A percentile compares a stretch with the other conserved stretches of the same genome.
Evolutionary conservation across 2,797 vertebrate genomes (phyloP).

Genomic region (Bovichtus variegatus): DNA sequence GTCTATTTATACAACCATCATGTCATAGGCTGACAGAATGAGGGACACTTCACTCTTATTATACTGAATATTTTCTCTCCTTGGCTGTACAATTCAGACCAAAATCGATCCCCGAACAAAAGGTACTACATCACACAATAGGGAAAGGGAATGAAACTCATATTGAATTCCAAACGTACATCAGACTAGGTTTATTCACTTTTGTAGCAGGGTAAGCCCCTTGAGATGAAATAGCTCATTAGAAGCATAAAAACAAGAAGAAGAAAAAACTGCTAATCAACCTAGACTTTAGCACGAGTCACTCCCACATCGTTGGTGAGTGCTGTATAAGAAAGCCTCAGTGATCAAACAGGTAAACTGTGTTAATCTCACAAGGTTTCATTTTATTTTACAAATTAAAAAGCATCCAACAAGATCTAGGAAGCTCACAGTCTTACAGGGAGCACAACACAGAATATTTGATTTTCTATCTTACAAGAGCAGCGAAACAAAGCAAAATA

Average conservation of each 20-base stretch:
- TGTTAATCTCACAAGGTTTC: slow-evolving; percentile 53
- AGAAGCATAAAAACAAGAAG: slow-evolving; percentile 48
- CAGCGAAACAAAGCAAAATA: slow-evolving; percentile 16
- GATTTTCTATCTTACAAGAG: slow-evolving; percentile 12
- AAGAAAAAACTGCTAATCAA: slow-evolving; percentile 24
- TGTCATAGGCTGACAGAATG: not conserved
- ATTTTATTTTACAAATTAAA: slow-evolving; percentile 61
- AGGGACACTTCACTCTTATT: slow-evolving; percentile 7
- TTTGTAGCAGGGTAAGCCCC: slow-evolving; percentile 47
- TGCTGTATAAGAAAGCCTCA: slow-evolving; percentile 6
- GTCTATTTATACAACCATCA: not conserved
- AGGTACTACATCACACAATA: slow-evolving; percentile 18
- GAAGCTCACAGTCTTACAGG: slow-evolving; percentile 22
- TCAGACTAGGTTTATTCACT: slow-evolving; percentile 51
- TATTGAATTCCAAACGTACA: slow-evolving; percentile 60
- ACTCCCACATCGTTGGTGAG: slow-evolving; percentile 31
- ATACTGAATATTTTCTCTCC: slow-evolving; percentile 28
- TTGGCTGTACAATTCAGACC: slow-evolving; percentile 4
- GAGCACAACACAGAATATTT: slow-evolving; percentile 30
- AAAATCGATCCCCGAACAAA: slow-evolving; percentile 34
- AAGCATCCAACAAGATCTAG: slow-evolving; percentile 36
- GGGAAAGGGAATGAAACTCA: slow-evolving; percentile 32
- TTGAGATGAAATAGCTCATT: slow-evolving; percentile 68
- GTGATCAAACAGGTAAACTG: slow-evolving; percentile 48
- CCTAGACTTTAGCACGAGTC: slow-evolving; percentile 30